These are phyloP conservation scores for Caenorhabditis imperialis DNA, from an alignment of 2,888 invertebrate species.

Conservation along the genomic window DNA sequence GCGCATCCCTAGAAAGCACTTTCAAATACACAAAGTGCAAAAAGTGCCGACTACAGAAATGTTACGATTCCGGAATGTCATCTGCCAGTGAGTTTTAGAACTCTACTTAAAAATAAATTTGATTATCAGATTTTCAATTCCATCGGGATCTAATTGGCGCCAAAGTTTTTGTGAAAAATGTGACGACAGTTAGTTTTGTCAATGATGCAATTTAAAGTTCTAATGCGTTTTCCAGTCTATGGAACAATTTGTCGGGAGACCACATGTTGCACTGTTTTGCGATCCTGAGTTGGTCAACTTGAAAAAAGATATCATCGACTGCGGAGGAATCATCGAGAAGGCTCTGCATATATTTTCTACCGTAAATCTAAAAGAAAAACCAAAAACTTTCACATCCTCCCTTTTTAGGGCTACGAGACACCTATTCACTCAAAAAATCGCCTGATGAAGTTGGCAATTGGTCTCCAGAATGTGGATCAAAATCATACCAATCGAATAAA, in stretches of 20 bases:
- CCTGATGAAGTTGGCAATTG: slow-evolving; percentile 18
- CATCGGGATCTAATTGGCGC: slow-evolving; percentile 27
- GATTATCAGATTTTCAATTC: slow-evolving; percentile 34
- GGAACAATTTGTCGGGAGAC: slow-evolving; percentile 26
- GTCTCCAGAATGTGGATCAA: slow-evolving; percentile 23
- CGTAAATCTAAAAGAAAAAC: slow-evolving; percentile 3
- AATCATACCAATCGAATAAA: slow-evolving; percentile 9
- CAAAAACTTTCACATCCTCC: neutral
- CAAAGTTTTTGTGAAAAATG: neutral
- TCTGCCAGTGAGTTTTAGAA: slow-evolving; percentile 10
- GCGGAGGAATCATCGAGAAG: slow-evolving; percentile 16
- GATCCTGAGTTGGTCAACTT: slow-evolving; percentile 11
- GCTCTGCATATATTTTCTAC: neutral
- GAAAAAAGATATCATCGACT: slow-evolving; percentile 28
- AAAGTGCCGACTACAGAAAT: slow-evolving; percentile 23
- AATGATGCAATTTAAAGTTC: neutral
- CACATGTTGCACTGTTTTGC: slow-evolving; percentile 16
- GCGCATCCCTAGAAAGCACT: neutral
- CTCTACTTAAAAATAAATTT: neutral
- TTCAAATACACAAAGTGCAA: slow-evolving; percentile 13
- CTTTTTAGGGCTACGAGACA: slow-evolving; percentile 31
- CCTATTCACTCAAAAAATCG: slow-evolving; percentile 27
- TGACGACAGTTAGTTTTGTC: slow-evolving; percentile 14
- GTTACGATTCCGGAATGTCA: slow-evolving; percentile 26
- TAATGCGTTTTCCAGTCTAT: slow-evolving; percentile 3